Evolutionary conservation across 2,113 vertebrate genomes (phyloP).

Genomic region (Romanogobio albipinnatus): DNA sequence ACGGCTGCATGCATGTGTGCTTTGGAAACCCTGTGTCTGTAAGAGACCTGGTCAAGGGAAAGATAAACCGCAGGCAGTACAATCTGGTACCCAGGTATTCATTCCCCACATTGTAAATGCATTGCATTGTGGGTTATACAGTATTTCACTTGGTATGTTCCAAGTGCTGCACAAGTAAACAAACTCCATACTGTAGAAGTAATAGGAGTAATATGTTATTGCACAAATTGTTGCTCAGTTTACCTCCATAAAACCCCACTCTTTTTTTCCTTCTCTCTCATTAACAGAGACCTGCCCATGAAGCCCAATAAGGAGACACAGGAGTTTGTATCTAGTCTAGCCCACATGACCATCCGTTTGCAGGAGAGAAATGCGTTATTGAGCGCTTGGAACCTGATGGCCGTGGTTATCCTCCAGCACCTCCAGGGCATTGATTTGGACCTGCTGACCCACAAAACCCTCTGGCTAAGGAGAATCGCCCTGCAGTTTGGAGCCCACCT

Average conservation of each 20-base stretch:
- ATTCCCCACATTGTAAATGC: background rate
- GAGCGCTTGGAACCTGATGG: conserved; percentile 85
- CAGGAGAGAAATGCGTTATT: conserved; percentile 87
- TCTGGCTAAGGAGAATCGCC: conserved; percentile 85
- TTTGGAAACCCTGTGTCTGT: conserved; percentile 89
- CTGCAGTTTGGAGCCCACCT: conserved; percentile 83
- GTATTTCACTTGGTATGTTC: background rate
- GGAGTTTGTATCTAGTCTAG: conserved; percentile 82
- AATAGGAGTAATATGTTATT: background rate
- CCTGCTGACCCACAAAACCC: conserved; percentile 79
- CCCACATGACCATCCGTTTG: conserved; percentile 82
- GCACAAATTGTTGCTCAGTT: background rate
- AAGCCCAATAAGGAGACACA: conserved; percentile 81
- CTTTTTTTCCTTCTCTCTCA: background rate
- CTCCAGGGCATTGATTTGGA: conserved; percentile 77
- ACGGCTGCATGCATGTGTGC: conserved; percentile 87
- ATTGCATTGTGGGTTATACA: background rate
- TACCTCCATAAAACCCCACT: background rate
- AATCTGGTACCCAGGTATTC: conserved; percentile 88
- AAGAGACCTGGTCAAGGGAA: conserved; percentile 83
- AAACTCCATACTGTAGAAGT: background rate
- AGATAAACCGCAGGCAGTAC: conserved; percentile 79
- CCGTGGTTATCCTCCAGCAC: conserved; percentile 85
- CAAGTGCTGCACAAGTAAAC: background rate
- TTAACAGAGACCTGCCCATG: conserved; percentile 84